Percentiles rank a stretch among this genome's conserved stretches.
Conservation (phyloP, 2,888 invertebrate species). For the Temnothorax rugatulus region DNA sequence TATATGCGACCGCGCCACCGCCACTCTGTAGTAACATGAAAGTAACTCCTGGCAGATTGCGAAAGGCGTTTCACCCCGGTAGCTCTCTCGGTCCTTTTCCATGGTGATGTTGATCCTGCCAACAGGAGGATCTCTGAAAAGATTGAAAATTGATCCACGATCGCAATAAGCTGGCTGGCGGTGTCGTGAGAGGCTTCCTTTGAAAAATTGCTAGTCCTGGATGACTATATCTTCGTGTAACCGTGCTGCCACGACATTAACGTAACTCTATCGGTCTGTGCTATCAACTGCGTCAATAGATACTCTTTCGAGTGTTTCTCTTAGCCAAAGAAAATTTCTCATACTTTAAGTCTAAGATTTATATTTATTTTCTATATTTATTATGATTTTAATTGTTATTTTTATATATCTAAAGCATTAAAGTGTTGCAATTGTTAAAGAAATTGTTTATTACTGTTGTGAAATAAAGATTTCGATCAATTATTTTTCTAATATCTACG, state of each 20-base stretch:
- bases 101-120: constrained; percentile 55
- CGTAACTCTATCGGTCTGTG: constrained; percentile 48
- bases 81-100: constrained; percentile 58
- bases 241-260: constrained; percentile 42
- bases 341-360: not conserved
- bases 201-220: constrained; percentile 55
- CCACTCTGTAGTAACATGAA: constrained; percentile 80
- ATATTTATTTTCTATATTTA: not conserved
- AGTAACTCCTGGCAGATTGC: constrained; percentile 81
- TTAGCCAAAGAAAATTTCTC: not conserved
- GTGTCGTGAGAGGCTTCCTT: constrained; percentile 53
- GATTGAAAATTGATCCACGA: constrained; percentile 57
- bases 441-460: not conserved
- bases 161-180: constrained; percentile 51
- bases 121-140: constrained; percentile 57
- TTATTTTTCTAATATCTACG: not conserved
- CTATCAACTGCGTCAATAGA: constrained; percentile 28
- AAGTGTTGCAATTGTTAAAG: not conserved
- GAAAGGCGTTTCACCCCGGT: constrained; percentile 77
- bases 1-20: constrained; percentile 81
- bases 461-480: not conserved
- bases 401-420: not conserved
- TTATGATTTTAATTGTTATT: not conserved
- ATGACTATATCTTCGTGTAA: constrained; percentile 40
- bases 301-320: not conserved